Percentiles rank a stretch among this genome's conserved stretches.
These are phyloP conservation scores for Paelopatides confundens DNA, from an alignment of 53 echinoderm and acorn worm species.

Conservation along the genomic window DNA sequence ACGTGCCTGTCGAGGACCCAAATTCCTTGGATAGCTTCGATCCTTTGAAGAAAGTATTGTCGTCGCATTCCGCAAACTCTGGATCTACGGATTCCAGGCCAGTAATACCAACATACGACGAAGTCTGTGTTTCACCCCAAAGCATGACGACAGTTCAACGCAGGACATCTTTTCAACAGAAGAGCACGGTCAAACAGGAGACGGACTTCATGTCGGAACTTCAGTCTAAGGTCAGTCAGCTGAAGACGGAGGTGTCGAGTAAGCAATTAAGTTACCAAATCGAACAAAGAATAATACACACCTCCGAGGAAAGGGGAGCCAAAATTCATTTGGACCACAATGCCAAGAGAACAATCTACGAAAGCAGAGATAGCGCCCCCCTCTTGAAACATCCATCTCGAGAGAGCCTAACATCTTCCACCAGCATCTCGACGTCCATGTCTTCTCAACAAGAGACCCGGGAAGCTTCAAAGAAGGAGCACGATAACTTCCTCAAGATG, in stretches of 20 bases:
- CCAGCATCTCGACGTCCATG: not conserved
- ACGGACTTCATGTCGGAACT: conserved; percentile 6
- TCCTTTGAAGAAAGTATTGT: conserved; percentile 59
- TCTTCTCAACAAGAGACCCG: not conserved
- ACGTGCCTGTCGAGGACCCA: conserved; percentile 37
- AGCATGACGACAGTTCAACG: not conserved
- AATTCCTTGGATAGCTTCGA: conserved; percentile 71
- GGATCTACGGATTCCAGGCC: not conserved
- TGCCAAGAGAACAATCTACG: not conserved
- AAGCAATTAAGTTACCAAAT: not conserved
- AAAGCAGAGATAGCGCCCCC: conserved; percentile 29
- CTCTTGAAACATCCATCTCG: conserved; percentile 22
- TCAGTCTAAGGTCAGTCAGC: not conserved
- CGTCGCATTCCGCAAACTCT: not conserved
- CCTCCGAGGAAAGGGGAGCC: not conserved
- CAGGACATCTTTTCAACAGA: not conserved
- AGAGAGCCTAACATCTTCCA: conserved; percentile 26
- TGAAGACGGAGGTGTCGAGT: not conserved
- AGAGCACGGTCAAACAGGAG: not conserved
- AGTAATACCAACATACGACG: not conserved
- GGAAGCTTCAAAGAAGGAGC: conserved; percentile 24
- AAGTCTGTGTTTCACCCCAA: not conserved
- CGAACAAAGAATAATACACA: not conserved
- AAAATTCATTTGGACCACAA: not conserved
- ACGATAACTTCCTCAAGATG: conserved; percentile 75